Base-by-base conservation (phyloP, 2,113 vertebrate genomes). In the Carassius carassius region DNA sequence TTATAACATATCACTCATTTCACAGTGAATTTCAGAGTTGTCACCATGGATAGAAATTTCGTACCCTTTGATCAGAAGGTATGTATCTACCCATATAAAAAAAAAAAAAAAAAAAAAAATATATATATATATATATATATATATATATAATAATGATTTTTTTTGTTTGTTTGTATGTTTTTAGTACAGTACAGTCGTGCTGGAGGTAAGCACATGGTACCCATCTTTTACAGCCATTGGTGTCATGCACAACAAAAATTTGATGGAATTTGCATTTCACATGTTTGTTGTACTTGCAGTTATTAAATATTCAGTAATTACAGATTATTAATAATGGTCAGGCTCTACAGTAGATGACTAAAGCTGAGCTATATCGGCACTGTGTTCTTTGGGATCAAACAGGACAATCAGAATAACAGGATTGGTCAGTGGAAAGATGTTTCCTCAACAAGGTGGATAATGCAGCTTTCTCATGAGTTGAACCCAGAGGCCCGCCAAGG, bases 391-490 rank as follows among this genome's bases (percentile, higher is more conserved):
- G 37, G 19, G 25, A 74, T n/a, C 51, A 75, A 56, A 86, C 80
- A 94, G 94, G 92, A 94, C 88, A 3, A 32, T 35, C 3, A 65
- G 0, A 0, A 0, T 0, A 93, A 92, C 89, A 88, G 89, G 54
- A 92, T 94, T 74, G 91, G 88, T 81, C 93, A 94, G 87, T 94
- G 94, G 94, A 63, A 89, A 4, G 92, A 89, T 3, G 3, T 85
- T 79, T 90, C 89, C 13, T 89, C 92, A 3, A 8, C 65, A 3
- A 14, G 73, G 11, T 89, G 82, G 83, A 91, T 94, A 77, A 11
- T 94, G 86, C 92, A 94, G 87, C 90, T 89, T 54, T 93, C 90
- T 8, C 85, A 93, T 84, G 6, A 87, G 1, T 67, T 94, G 86
- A 94, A 92, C 85, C 85, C 93, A 44, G 93, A 94, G 56, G 91